Conservation (phyloP, 2,797 vertebrate species). For the Pterois miles region DNA sequence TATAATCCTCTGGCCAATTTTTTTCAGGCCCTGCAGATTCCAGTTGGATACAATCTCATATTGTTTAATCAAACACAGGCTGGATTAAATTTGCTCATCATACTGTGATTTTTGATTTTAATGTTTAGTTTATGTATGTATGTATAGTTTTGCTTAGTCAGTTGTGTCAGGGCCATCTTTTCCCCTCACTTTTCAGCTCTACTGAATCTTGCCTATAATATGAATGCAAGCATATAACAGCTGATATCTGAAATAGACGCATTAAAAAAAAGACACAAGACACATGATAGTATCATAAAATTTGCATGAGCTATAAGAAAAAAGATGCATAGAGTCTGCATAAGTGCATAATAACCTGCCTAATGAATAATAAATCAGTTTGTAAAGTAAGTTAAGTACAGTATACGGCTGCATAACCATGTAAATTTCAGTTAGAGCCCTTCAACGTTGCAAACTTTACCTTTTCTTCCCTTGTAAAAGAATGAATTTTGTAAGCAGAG, state of each 20-base stretch:
- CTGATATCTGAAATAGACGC: background rate
- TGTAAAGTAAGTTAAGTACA: slow-evolving; percentile 13
- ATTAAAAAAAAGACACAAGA: background rate
- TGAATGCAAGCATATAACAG: background rate
- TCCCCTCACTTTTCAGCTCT: background rate
- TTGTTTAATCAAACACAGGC: background rate
- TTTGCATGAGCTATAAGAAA: background rate
- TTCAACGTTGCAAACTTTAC: background rate
- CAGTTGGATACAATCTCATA: background rate
- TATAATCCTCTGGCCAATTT: background rate
- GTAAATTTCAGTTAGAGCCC: background rate
- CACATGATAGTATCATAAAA: background rate
- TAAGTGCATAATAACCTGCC: background rate
- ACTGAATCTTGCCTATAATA: background rate
- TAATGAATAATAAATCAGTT: slow-evolving; percentile 42
- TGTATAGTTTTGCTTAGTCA: background rate
- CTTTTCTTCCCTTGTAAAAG: background rate
- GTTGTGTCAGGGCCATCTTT: background rate
- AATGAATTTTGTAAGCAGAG: background rate
- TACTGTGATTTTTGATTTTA: slow-evolving; percentile 5
- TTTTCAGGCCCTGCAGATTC: background rate
- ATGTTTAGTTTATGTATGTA: no score
- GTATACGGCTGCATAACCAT: background rate
- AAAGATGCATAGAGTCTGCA: background rate
- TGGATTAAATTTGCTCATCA: background rate